Conservation (phyloP, 2,113 vertebrate genomes). For the Rattus rattus region DNA sequence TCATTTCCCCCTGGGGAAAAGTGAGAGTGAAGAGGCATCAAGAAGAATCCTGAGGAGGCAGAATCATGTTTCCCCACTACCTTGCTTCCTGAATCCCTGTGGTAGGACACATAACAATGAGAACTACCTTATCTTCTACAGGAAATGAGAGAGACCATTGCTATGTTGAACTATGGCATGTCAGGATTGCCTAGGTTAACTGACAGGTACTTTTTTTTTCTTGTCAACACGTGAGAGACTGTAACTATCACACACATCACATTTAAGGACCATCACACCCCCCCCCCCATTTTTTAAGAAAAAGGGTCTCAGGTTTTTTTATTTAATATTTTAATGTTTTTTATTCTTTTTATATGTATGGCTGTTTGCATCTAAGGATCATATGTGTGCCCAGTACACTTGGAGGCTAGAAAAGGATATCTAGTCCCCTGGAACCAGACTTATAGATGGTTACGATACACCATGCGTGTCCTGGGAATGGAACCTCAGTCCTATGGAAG, state of each 20-base stretch:
- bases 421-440: background rate
- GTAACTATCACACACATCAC: background rate
- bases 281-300: too few species aligned
- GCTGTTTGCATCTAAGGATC: background rate
- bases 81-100: background rate
- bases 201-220: background rate
- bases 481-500: background rate
- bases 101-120: background rate
- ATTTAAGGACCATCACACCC: background rate
- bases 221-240: background rate
- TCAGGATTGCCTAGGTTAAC: background rate
- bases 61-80: background rate
- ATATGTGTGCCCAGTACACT: background rate
- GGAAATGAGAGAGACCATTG: background rate
- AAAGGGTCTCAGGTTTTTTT: background rate
- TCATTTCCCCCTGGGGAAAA: background rate
- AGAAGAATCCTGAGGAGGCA: background rate
- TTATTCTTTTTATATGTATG: background rate
- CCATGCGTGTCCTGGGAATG: background rate
- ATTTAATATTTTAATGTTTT: background rate
- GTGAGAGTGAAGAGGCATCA: accelerated
- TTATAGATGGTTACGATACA: background rate
- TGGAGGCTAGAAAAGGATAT: background rate
- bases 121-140: background rate
- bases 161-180: background rate